These are phyloP conservation scores for Periphyllus acericola DNA, from an alignment of 2,888 invertebrate species.

Conservation along the genomic window DNA sequence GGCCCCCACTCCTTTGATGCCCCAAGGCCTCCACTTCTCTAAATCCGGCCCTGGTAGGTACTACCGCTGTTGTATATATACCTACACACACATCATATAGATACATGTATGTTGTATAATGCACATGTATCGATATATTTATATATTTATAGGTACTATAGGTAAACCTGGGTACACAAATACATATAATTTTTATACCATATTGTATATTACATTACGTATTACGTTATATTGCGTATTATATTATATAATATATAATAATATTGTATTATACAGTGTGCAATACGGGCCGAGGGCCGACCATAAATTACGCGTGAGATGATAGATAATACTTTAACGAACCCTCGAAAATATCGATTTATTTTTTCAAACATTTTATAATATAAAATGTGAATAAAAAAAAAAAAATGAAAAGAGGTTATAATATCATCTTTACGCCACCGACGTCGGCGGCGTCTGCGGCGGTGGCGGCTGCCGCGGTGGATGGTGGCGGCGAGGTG, in stretches of 20 bases:
- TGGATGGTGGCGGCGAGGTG: not conserved
- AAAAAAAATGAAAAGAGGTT: slow-evolving; percentile 23
- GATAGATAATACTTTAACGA: slow-evolving; percentile 49
- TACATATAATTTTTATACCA: not conserved
- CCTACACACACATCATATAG: no score
- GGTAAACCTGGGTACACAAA: not conserved
- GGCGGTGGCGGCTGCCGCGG: not conserved
- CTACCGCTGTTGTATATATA: no score
- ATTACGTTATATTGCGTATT: not conserved
- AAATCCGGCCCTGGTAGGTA: no score
- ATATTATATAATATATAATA: no score
- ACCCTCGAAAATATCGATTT: slow-evolving; percentile 53
- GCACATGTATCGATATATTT: no score
- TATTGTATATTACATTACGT: not conserved
- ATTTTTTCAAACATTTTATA: slow-evolving; percentile 48
- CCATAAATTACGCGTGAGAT: slow-evolving; percentile 6
- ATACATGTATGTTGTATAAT: no score
- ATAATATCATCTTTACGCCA: slow-evolving; percentile 39
- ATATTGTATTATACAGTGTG: not conserved
- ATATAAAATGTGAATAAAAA: slow-evolving; percentile 42
- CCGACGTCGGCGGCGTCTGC: slow-evolving; percentile 15
- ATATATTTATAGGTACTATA: not conserved
- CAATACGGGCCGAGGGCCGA: not conserved
- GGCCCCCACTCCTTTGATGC: no score
- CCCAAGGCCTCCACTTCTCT: no score